Conservation (phyloP, 1,140 invertebrate species). For the Cylas formicarius region DNA sequence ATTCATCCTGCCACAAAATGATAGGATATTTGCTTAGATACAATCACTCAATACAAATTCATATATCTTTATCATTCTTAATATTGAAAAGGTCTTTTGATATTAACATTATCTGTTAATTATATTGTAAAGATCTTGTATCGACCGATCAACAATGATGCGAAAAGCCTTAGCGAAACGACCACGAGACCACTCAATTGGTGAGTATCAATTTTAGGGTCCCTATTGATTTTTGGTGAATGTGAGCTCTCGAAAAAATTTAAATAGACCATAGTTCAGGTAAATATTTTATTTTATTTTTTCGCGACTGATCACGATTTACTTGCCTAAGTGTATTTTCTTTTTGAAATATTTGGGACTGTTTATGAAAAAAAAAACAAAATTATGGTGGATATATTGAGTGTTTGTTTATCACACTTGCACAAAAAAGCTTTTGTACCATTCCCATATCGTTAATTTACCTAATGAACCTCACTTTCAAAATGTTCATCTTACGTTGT, state of each 20-base stretch:
- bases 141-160: conserved; percentile 29
- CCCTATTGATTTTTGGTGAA: conserved; percentile 21
- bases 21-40: neutral
- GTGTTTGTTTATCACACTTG: neutral
- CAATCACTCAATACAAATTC: conserved; percentile 1
- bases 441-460: no score
- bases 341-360: conserved; percentile 2
- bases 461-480: no score
- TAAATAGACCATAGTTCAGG: no score
- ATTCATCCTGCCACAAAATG: neutral
- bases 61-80: conserved; percentile 6
- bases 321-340: no score
- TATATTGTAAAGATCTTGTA: conserved; percentile 41
- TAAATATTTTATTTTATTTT: no score
- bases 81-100: conserved; percentile 27
- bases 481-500: no score
- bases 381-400: neutral
- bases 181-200: conserved; percentile 18
- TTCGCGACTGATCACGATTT: no score
- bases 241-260: no score
- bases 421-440: no score
- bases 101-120: conserved; percentile 43
- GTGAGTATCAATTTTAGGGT: conserved; percentile 32
- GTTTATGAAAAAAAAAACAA: neutral
- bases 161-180: conserved; percentile 23